Percentiles rank a stretch among this genome's conserved stretches.
phyloP scores from a whole-genome alignment of 2,113 vertebrate genomes.

The Periophthalmodon schlosseri region DNA sequence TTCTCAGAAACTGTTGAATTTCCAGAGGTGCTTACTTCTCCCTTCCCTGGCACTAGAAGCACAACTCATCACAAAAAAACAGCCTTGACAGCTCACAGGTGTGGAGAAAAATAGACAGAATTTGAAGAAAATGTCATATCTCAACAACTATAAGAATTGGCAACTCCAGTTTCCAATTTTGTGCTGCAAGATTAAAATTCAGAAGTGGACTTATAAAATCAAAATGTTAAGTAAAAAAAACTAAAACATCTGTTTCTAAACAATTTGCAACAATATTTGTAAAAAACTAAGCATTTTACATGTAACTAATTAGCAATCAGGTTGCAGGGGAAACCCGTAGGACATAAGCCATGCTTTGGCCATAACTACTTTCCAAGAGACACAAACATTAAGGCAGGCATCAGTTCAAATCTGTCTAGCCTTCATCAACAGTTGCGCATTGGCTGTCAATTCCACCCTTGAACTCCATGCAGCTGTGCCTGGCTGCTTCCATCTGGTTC shows the following conservation, averaged over 20 bases:
- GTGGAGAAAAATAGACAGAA: constrained; percentile 11
- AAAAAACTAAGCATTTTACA: no score
- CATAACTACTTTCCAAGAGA: neutral
- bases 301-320: no score
- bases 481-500: constrained; percentile 24
- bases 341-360: neutral
- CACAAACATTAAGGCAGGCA: neutral
- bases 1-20: constrained; percentile 1
- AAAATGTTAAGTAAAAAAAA: neutral
- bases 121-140: constrained; percentile 15
- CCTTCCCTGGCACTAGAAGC: constrained; percentile 16
- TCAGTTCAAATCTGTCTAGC: neutral
- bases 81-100: constrained; percentile 9
- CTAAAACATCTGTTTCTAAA: no score
- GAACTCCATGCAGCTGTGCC: constrained; percentile 50
- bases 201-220: neutral
- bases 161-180: neutral
- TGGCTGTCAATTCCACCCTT: constrained; percentile 29
- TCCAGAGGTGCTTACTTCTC: constrained; percentile 3
- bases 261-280: no score
- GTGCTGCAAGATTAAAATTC: neutral
- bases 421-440: constrained; percentile 15
- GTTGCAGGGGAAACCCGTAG: neutral
- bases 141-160: neutral
- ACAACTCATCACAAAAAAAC: constrained; percentile 14